These are phyloP conservation scores for Scaptodrosophila lebanonensis DNA, from an alignment of 1,140 invertebrate genomes.

Conservation along the genomic window DNA sequence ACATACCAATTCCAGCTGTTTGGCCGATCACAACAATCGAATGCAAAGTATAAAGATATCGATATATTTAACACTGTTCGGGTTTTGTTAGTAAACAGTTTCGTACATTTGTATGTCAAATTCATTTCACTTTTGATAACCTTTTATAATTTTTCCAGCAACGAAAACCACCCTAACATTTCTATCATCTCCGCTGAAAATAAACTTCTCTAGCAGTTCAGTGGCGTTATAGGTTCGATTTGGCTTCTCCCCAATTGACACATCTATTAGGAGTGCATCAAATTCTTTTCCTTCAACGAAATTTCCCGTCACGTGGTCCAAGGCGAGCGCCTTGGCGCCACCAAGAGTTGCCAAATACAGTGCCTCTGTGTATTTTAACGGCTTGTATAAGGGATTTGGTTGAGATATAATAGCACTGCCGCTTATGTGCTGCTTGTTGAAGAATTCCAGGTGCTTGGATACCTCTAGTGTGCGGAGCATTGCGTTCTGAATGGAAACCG, in stretches of 20 bases:
- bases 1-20: too few species aligned
- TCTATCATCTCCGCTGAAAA: conserved; percentile 90
- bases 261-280: conserved; percentile 87
- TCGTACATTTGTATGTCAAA: conserved; percentile 27
- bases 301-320: conserved; percentile 87
- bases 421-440: conserved; percentile 63
- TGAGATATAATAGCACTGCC: conserved; percentile 49
- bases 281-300: conserved; percentile 90
- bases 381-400: conserved; percentile 54
- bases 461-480: conserved; percentile 85
- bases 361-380: conserved; percentile 86
- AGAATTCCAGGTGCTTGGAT: conserved; percentile 82
- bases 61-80: too few species aligned
- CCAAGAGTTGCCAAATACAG: conserved; percentile 92
- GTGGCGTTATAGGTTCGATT: conserved; percentile 38
- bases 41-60: too few species aligned
- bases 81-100: conserved; percentile 29
- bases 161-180: conserved; percentile 89
- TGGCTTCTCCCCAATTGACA: conserved; percentile 78
- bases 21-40: too few species aligned
- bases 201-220: conserved; percentile 87
- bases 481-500: conserved; percentile 85
- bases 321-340: conserved; percentile 86
- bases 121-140: conserved; percentile 4
- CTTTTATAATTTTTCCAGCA: conserved; percentile 81